Evolutionary conservation across 2,797 vertebrate species (phyloP).

Genomic region (Sarcoramphus papa): DNA sequence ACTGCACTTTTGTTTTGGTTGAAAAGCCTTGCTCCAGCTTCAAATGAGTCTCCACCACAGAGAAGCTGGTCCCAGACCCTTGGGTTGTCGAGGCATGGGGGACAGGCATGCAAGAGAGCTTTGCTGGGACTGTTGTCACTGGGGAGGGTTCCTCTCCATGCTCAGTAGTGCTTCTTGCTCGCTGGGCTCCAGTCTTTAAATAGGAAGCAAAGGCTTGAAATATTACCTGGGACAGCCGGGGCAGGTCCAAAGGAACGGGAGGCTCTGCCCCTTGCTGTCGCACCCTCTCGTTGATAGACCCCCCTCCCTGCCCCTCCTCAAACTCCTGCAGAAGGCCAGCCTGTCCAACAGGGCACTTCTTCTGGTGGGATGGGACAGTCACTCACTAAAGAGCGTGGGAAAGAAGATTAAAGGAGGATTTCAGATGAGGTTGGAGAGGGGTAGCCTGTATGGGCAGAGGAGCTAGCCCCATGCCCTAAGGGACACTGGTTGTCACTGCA

Average conservation of each 20-base stretch:
- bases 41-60: background rate
- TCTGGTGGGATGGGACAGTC: background rate
- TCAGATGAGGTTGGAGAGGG: background rate
- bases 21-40: background rate
- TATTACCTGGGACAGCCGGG: background rate
- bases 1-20: background rate
- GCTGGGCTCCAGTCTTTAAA: background rate
- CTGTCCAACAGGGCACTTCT: accelerated
- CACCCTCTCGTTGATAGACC: background rate
- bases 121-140: background rate
- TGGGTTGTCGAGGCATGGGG: accelerated
- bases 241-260: background rate
- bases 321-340: background rate
- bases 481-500: background rate
- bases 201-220: background rate
- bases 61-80: background rate
- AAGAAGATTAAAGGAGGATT: background rate
- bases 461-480: background rate
- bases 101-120: background rate
- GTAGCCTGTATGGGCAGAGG: background rate
- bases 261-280: background rate
- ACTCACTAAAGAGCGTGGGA: background rate
- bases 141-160: background rate
- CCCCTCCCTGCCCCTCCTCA: background rate
- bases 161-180: background rate